Conservation (phyloP, 2,113 vertebrate genomes). For the Oreamnos americanus region DNA sequence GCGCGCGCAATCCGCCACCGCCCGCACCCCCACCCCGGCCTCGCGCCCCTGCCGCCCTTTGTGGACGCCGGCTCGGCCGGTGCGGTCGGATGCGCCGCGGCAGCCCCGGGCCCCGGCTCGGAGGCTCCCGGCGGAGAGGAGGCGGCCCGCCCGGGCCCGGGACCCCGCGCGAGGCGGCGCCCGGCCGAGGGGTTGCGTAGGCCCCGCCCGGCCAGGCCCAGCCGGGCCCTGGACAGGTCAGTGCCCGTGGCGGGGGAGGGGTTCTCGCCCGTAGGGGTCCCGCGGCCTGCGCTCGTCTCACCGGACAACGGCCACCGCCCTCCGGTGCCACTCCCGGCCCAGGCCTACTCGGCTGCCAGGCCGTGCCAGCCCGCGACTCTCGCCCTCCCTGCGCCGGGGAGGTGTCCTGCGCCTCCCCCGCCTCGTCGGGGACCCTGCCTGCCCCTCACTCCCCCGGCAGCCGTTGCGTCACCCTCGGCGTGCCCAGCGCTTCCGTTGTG, state of each 20-base stretch:
- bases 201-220: constrained; percentile 73
- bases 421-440: not conserved
- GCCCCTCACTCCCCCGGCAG: not conserved
- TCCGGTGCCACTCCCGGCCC: constrained; percentile 37
- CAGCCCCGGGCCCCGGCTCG: constrained; percentile 74
- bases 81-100: constrained; percentile 69
- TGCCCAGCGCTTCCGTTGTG: constrained; percentile 12
- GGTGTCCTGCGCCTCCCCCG: constrained; percentile 8
- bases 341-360: constrained; percentile 52
- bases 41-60: constrained; percentile 56
- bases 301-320: constrained; percentile 61
- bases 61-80: constrained; percentile 66
- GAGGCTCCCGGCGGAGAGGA: constrained; percentile 71
- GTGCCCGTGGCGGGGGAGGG: constrained; percentile 71
- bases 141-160: constrained; percentile 64
- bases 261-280: not conserved
- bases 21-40: constrained; percentile 42
- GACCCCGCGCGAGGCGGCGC: constrained; percentile 63
- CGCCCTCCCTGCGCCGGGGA: constrained; percentile 21
- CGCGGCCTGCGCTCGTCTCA: not conserved
- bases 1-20: constrained; percentile 49
- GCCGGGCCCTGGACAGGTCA: constrained; percentile 76
- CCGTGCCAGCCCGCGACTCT: constrained; percentile 57
- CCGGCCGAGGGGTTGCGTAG: constrained; percentile 69
- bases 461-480: not conserved